Percentiles rank a stretch among this genome's conserved stretches.
Conservation (phyloP, 2,797 vertebrate species). For the Alfaro cultratus region DNA sequence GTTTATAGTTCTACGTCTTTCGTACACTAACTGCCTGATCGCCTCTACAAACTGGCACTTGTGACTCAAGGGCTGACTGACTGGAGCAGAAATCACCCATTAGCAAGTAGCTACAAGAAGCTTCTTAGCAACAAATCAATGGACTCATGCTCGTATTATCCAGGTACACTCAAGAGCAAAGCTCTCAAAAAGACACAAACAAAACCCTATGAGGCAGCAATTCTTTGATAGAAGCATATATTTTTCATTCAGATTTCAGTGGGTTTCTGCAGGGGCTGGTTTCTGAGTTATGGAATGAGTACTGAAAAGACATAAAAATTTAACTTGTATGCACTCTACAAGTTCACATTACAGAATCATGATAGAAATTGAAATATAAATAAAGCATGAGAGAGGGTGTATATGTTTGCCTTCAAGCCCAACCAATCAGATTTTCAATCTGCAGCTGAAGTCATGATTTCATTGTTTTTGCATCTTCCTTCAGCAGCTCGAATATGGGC, state of each 20-base stretch:
- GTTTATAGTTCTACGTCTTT: constrained; percentile 18
- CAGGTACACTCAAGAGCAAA: constrained; percentile 20
- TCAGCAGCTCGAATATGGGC: background rate
- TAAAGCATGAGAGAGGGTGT: background rate
- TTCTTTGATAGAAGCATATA: constrained; percentile 3
- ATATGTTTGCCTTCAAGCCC: background rate
- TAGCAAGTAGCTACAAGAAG: constrained; percentile 39
- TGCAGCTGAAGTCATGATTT: background rate
- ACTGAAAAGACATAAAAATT: background rate
- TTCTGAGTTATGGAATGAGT: background rate
- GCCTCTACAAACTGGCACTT: constrained; percentile 39
- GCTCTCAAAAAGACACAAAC: constrained; percentile 44
- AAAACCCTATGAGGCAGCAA: constrained; percentile 38
- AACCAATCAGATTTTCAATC: constrained; percentile 15
- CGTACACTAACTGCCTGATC: constrained; percentile 17
- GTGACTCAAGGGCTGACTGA: constrained; percentile 42
- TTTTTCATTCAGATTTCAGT: constrained; percentile 2
- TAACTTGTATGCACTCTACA: background rate
- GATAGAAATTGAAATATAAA: background rate
- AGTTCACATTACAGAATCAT: constrained; percentile 4
- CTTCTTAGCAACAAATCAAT: constrained; percentile 51
- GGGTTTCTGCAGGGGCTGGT: background rate
- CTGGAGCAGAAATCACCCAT: constrained; percentile 44
- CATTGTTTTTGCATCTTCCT: background rate
- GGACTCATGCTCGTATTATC: constrained; percentile 34